A percentile compares a stretch with the other conserved stretches of the same genome.
Conservation (phyloP, 2,888 invertebrate species). For the Brenthis hecate region DNA sequence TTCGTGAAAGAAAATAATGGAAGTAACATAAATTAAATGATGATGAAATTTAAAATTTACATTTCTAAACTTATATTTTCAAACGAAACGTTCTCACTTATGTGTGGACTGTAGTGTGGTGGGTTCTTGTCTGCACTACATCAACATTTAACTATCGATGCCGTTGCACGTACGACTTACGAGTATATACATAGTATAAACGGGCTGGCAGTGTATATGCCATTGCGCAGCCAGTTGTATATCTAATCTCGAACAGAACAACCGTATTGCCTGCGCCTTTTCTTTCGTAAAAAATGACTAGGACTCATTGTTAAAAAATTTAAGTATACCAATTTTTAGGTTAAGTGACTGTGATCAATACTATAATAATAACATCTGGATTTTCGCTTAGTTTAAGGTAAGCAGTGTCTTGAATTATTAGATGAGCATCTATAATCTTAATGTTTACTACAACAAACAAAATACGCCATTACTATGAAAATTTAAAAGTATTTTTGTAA, state of each 20-base stretch:
- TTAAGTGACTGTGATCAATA: constrained; percentile 28
- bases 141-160: constrained; percentile 1
- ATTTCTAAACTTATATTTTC: background rate
- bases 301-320: constrained; percentile 18
- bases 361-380: background rate
- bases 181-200: constrained; percentile 33
- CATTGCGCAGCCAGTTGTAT: constrained; percentile 39
- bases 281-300: constrained; percentile 32
- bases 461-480: background rate
- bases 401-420: background rate
- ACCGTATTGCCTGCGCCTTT: constrained; percentile 28
- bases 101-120: background rate
- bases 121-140: constrained; percentile 15
- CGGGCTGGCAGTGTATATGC: constrained; percentile 31
- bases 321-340: constrained; percentile 18
- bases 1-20: no score
- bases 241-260: constrained; percentile 40
- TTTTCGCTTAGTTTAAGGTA: constrained; percentile 19
- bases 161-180: constrained; percentile 10
- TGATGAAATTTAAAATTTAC: no score
- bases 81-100: constrained; percentile 8
- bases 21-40: no score
- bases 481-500: constrained; percentile 5
- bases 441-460: background rate
- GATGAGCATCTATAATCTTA: background rate